phyloP scores from a whole-genome alignment of 2,888 invertebrate species.

The Dicyrtomina minuta region DNA sequence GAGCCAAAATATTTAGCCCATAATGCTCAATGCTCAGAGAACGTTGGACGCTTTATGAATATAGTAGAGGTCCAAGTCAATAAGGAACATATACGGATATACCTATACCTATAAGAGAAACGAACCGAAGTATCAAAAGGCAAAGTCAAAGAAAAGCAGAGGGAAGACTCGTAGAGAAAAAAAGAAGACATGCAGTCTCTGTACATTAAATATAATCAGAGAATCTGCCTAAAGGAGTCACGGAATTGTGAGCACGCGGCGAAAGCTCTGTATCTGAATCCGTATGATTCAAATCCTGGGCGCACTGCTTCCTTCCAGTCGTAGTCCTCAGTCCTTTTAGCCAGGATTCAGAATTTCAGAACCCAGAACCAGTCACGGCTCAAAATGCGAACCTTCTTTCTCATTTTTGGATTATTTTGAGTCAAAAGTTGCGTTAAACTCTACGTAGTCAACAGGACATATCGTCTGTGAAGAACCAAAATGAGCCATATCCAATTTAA shows the following conservation, averaged over 20 bases:
- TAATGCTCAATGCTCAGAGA: no score
- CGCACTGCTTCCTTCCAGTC: background rate
- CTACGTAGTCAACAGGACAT: no score
- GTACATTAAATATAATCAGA: slow-evolving; percentile 32
- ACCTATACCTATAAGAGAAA: no score
- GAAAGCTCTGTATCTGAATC: background rate
- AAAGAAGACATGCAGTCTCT: slow-evolving; percentile 30
- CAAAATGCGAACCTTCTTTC: background rate
- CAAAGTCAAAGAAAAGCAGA: background rate
- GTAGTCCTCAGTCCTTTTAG: background rate
- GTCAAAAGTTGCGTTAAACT: no score
- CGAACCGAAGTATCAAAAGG: background rate
- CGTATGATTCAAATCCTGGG: background rate
- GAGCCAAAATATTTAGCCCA: background rate
- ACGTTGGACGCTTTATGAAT: background rate
- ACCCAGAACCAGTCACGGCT: background rate
- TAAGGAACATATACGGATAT: no score
- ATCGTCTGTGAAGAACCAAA: no score
- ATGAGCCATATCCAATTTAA: no score
- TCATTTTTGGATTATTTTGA: no score
- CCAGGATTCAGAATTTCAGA: no score
- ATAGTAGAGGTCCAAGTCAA: background rate
- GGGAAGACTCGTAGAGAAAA: slow-evolving; percentile 1
- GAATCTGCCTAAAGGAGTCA: slow-evolving; percentile 41
- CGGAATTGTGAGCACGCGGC: slow-evolving; percentile 40